These are phyloP conservation scores for Pseudomyrmex sp. DNA, from an alignment of 1,140 invertebrate species.

Conservation along the genomic window DNA sequence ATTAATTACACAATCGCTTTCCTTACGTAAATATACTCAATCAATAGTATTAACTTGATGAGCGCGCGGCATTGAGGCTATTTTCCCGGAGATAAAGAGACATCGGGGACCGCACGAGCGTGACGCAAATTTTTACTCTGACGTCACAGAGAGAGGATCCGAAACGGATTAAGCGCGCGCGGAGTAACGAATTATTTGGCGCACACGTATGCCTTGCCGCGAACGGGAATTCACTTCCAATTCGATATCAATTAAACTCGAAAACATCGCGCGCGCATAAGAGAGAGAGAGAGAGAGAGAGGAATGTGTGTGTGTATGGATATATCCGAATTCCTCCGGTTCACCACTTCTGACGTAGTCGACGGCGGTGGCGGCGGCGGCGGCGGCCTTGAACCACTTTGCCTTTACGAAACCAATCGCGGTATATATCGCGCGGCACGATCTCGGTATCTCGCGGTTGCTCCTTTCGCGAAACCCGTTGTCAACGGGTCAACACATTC, in stretches of 20 bases:
- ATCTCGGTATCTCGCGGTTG: constrained; percentile 42
- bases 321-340: constrained; percentile 59
- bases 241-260: constrained; percentile 46
- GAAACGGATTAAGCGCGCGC: constrained; percentile 1
- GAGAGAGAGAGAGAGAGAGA: no score
- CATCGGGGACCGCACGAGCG: no score
- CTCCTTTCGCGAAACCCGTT: neutral
- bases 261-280: neutral
- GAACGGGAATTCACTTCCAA: constrained; percentile 41
- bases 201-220: neutral
- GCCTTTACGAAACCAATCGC: constrained; percentile 25
- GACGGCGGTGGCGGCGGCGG: neutral
- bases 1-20: no score
- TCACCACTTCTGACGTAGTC: constrained; percentile 38
- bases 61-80: neutral
- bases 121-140: neutral
- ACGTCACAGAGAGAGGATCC: constrained; percentile 6
- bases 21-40: no score
- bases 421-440: constrained; percentile 7
- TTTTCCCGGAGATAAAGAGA: no score
- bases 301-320: neutral
- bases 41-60: no score
- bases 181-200: constrained; percentile 5
- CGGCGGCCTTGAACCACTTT: constrained; percentile 63
- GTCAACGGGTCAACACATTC: constrained; percentile 36